Base-by-base conservation (phyloP, 2,888 invertebrate species). In the Loripinus fragilis region DNA sequence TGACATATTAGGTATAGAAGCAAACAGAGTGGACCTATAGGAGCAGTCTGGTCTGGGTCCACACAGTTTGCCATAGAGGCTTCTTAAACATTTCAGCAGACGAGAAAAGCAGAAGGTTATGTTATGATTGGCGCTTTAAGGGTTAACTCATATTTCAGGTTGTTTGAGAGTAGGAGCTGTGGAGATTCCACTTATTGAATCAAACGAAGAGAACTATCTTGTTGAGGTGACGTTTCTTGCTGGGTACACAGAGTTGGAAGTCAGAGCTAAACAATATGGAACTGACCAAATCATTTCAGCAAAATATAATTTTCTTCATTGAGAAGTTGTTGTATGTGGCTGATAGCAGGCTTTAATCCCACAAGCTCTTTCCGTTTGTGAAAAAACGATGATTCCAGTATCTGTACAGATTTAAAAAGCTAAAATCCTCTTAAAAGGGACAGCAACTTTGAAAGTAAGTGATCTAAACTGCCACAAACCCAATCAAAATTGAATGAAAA, bases 211-310 rank as follows among this genome's bases (percentile, higher is more conserved):
- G 7, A 17, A 1, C 15, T n/a, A 41, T 0, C 25, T 38, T 3
- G 28, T 68, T 7, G 68, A 68, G 8, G 68, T 68, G 0, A 68
- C 30, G 5, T 45, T 68, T 17, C 42, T 30, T 28, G 42, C 48
- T 25, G 68, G 45, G 7, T 12, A 68, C 12, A 68, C 68, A 30
- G 68, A 68, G 15, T 28, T 68, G 5, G 10, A 45, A 38, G 68
- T 68, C 5, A 5, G 28, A 1, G 68, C 68, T 1, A 45, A 28
- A 45, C 28, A 68, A 30, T 17, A 2, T 1, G 68, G 48, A 1
- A 68, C 68, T 8, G 25, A 45, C 5, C 45, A 68, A 28, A 66
- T 2, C 3, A 41, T 66, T 42, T 17, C 17, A 33, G 60, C 60
- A 7, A 30, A 33, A 30, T 60, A 28, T 23, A 60, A 60, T 5